phyloP scores from a whole-genome alignment of 2,888 invertebrate genomes.

The Phaedon cochleariae region DNA sequence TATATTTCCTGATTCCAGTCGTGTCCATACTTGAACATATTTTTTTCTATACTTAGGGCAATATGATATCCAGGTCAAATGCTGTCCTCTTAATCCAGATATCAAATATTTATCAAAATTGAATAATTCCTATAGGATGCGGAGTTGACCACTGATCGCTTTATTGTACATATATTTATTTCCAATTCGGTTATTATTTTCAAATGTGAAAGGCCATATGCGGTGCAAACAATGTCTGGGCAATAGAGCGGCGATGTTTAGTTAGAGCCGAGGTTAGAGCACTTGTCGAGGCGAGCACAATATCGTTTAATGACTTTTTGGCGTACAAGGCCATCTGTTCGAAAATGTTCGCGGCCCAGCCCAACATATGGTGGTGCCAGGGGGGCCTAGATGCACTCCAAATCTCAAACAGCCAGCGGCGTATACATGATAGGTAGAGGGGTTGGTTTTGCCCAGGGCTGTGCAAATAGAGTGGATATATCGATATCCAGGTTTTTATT shows the following conservation, averaged over 20 bases:
- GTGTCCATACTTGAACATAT: neutral
- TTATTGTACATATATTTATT: neutral
- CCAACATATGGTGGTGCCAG: constrained; percentile 59
- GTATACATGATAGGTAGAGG: too few relatives aligned
- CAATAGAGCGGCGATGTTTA: constrained; percentile 50
- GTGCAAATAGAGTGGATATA: too few relatives aligned
- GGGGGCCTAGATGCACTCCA: constrained; percentile 23
- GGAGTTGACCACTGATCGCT: too few relatives aligned
- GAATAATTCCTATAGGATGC: too few relatives aligned
- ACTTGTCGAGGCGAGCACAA: constrained; percentile 60
- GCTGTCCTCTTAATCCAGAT: neutral
- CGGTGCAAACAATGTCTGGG: constrained; percentile 6
- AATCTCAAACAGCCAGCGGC: constrained; percentile 29
- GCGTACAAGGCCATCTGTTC: constrained; percentile 63
- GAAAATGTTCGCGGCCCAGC: constrained; percentile 60
- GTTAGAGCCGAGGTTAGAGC: constrained; percentile 55
- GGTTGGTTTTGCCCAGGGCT: too few relatives aligned
- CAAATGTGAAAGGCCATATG: neutral
- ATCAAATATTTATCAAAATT: too few relatives aligned
- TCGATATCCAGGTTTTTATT: too few relatives aligned
- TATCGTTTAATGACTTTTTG: constrained; percentile 63
- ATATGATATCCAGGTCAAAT: too few relatives aligned
- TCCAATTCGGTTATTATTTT: neutral
- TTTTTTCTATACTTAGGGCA: neutral
- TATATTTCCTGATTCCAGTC: neutral